Conservation (phyloP, 2,113 vertebrate species). For the Atlantisia rogersi region DNA sequence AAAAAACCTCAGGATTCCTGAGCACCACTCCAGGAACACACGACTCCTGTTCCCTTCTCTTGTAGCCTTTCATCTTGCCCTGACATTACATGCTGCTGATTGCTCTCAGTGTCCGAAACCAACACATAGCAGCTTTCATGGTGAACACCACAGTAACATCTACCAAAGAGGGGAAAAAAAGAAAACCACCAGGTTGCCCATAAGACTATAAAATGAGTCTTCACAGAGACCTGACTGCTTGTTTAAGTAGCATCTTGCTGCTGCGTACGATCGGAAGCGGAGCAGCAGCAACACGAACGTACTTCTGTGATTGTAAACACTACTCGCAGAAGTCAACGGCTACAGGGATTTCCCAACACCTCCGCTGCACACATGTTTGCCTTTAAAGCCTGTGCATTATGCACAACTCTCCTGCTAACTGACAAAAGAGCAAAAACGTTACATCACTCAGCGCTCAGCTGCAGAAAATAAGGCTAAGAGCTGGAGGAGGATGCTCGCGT, state of each 20-base stretch:
- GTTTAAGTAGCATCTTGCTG: neutral
- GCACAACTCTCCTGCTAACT: neutral
- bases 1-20: neutral
- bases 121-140: neutral
- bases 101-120: neutral
- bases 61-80: neutral
- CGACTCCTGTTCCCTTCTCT: neutral
- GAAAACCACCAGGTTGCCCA: neutral
- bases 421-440: neutral
- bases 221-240: neutral
- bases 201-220: neutral
- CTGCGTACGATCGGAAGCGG: neutral
- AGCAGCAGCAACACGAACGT: neutral
- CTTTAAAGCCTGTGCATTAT: conserved; percentile 33
- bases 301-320: neutral
- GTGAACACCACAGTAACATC: neutral
- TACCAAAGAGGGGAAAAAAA: neutral
- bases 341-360: conserved; percentile 38
- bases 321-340: neutral
- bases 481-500: neutral
- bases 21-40: neutral
- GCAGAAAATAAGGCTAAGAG: neutral
- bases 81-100: neutral
- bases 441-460: neutral
- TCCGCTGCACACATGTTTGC: neutral